phyloP scores from a whole-genome alignment of 2,113 vertebrate species.

The Salvelinus fontinalis region DNA sequence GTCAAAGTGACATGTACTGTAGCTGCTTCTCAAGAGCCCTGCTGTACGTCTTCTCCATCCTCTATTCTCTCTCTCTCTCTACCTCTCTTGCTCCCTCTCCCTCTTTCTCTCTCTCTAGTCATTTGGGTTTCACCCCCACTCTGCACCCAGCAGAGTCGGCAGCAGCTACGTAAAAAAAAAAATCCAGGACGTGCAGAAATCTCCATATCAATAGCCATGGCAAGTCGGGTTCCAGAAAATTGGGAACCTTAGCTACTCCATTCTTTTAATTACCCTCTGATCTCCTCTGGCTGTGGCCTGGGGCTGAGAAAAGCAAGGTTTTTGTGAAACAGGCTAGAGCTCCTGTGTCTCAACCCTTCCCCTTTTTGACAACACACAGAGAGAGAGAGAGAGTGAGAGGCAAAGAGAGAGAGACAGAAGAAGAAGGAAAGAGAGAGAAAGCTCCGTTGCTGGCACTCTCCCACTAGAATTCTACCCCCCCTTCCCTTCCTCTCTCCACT shows the following conservation, averaged over 20 bases:
- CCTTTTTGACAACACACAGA: constrained; percentile 64
- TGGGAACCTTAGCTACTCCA: constrained; percentile 13
- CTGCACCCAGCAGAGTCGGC: too few relatives aligned
- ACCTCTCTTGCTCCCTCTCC: neutral
- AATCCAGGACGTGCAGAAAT: too few relatives aligned
- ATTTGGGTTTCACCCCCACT: neutral
- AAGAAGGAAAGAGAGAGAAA: too few relatives aligned
- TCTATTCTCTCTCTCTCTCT: neutral
- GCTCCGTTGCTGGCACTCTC: constrained; percentile 42
- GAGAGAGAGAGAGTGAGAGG: constrained; percentile 7
- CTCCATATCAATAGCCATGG: too few relatives aligned
- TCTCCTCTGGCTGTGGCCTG: constrained; percentile 19
- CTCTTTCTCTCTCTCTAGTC: constrained; percentile 20
- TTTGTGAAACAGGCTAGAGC: constrained; percentile 33
- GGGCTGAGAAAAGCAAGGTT: constrained; percentile 38
- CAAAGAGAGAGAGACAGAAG: too few relatives aligned
- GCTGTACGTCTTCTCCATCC: neutral
- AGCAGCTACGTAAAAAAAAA: too few relatives aligned
- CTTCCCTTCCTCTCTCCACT: neutral
- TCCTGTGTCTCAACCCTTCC: constrained; percentile 45
- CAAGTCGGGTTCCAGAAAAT: too few relatives aligned
- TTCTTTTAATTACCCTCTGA: constrained; percentile 24
- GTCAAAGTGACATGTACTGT: constrained; percentile 52
- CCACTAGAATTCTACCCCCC: constrained; percentile 11
- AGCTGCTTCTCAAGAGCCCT: constrained; percentile 3